phyloP scores from a whole-genome alignment of 2,113 vertebrate genomes.

The Stigmatopora nigra region DNA sequence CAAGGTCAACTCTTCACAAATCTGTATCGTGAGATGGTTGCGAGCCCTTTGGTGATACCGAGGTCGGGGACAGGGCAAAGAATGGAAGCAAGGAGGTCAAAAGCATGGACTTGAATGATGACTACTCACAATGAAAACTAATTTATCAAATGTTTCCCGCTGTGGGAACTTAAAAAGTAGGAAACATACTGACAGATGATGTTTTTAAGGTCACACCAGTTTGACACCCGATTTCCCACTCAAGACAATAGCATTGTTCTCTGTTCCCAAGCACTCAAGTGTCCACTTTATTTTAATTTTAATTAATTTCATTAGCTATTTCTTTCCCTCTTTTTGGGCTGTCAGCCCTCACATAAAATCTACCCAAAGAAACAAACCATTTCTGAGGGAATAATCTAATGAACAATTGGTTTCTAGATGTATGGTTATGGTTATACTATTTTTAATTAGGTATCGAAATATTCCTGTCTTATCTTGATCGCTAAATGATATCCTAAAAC shows the following conservation, averaged over 20 bases:
- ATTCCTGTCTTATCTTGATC: too few relatives aligned
- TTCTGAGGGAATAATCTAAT: too few relatives aligned
- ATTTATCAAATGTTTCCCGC: conserved; percentile 26
- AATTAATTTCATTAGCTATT: too few relatives aligned
- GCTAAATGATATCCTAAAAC: not conserved
- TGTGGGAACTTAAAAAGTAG: conserved; percentile 33
- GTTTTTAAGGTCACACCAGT: conserved; percentile 15
- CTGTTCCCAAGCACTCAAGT: not conserved
- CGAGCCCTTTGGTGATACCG: conserved; percentile 40
- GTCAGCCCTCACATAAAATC: too few relatives aligned
- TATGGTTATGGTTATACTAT: too few relatives aligned
- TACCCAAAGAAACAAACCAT: too few relatives aligned
- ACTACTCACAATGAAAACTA: conserved; percentile 33
- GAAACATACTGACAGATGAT: conserved; percentile 33
- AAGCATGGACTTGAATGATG: conserved; percentile 45
- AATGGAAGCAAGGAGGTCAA: conserved; percentile 64
- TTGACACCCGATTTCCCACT: conserved; percentile 33
- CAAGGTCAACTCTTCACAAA: conserved; percentile 39
- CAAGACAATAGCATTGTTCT: not conserved
- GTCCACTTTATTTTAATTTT: not conserved
- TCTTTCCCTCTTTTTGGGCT: too few relatives aligned
- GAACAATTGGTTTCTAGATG: too few relatives aligned
- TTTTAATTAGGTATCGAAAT: too few relatives aligned
- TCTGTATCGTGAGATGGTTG: conserved; percentile 34
- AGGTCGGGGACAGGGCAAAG: conserved; percentile 27